phyloP scores from a whole-genome alignment of 64 coral and sea anemone genomes.

The Catalaphyllia jardinei region DNA sequence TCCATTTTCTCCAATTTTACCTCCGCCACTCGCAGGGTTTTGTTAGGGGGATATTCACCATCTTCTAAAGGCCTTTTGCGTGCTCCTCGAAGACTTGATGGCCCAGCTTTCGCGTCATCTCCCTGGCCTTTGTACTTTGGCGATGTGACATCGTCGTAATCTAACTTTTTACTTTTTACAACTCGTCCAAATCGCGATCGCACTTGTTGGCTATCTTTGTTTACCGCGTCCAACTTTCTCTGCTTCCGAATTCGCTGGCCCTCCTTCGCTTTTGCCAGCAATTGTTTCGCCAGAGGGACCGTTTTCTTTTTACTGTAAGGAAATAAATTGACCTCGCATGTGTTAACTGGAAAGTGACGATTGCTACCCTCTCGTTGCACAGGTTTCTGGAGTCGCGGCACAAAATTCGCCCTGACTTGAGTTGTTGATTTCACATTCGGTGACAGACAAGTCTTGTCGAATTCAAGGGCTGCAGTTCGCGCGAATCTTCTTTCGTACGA shows the following conservation, averaged over 20 bases:
- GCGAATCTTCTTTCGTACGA: conserved; percentile 86
- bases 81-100: conserved; percentile 2
- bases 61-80: conserved; percentile 51
- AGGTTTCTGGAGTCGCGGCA: conserved; percentile 52
- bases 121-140: conserved; percentile 27
- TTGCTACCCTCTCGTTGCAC: conserved; percentile 5
- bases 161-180: conserved; percentile 92
- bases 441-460: conserved; percentile 40
- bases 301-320: conserved; percentile 20
- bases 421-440: conserved; percentile 69
- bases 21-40: conserved; percentile 30
- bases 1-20: conserved; percentile 25
- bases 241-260: conserved; percentile 59
- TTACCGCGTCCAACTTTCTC: conserved; percentile 33
- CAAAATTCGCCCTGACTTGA: conserved; percentile 60
- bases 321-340: conserved; percentile 36
- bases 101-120: not conserved
- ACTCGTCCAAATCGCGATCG: conserved; percentile 93
- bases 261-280: conserved; percentile 88
- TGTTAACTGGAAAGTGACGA: not conserved
- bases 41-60: conserved; percentile 48
- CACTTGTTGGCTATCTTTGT: conserved; percentile 44
- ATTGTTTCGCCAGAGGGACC: conserved; percentile 69
- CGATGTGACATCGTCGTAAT: conserved; percentile 93
- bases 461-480: conserved; percentile 14